phyloP scores from a whole-genome alignment of 2,113 vertebrate genomes.

The Siphamia tubifer region DNA sequence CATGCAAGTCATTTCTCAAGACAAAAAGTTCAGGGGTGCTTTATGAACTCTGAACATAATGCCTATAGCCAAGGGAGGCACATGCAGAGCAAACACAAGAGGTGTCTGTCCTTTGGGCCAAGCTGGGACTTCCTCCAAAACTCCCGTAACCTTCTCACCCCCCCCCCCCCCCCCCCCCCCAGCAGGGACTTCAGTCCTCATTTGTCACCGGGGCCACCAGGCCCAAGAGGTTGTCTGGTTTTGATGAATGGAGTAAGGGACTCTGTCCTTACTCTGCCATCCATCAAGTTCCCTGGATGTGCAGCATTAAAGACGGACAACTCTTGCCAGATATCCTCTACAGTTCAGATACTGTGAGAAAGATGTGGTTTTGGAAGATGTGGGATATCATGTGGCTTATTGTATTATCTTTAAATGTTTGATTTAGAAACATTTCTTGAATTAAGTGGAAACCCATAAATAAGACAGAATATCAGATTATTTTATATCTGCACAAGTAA shows the following conservation, averaged over 20 bases:
- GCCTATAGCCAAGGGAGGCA: constrained; percentile 18
- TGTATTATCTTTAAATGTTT: too few relatives aligned
- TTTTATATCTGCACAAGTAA: too few relatives aligned
- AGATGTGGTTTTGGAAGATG: too few relatives aligned
- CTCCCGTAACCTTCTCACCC: constrained; percentile 3
- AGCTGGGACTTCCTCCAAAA: constrained; percentile 34
- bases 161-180: constrained; percentile 31
- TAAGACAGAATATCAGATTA: neutral
- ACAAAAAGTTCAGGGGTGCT: constrained; percentile 54
- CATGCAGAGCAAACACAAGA: constrained; percentile 32
- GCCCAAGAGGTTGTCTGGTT: constrained; percentile 58
- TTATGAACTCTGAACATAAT: constrained; percentile 46
- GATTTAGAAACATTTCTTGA: neutral
- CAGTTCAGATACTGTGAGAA: too few relatives aligned
- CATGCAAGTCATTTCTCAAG: constrained; percentile 54
- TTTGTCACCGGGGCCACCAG: constrained; percentile 62
- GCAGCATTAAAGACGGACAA: constrained; percentile 46
- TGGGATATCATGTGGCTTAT: too few relatives aligned
- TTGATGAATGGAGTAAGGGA: constrained; percentile 61
- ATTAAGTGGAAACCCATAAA: neutral
- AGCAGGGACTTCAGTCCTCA: constrained; percentile 30
- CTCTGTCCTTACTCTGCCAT: constrained; percentile 54
- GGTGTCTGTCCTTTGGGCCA: constrained; percentile 22
- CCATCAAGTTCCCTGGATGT: constrained; percentile 51
- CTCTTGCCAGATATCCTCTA: constrained; percentile 3